Conservation (phyloP, 2,113 vertebrate species). For the Sylvia atricapilla region DNA sequence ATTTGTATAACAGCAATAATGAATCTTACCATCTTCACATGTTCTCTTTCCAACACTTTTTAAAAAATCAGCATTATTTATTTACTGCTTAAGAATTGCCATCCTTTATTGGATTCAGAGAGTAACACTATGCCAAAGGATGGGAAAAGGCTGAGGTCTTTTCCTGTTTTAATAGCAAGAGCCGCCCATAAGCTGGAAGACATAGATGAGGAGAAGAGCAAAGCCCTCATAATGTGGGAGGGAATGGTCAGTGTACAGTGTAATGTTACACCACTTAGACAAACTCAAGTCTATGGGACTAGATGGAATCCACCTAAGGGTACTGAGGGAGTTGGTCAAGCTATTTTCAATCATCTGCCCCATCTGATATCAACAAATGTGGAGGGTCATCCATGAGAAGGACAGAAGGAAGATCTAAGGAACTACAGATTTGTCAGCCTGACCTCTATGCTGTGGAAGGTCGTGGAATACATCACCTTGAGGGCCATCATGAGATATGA, state of each 20-base stretch:
- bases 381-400: background rate
- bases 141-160: background rate
- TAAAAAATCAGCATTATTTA: background rate
- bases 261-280: background rate
- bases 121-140: background rate
- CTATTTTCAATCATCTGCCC: background rate
- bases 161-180: background rate
- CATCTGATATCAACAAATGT: background rate
- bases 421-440: background rate
- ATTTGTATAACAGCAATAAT: background rate
- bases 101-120: background rate
- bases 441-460: rapidly evolving
- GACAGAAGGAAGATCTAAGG: background rate
- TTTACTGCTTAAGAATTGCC: background rate
- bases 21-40: background rate
- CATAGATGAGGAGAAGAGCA: rapidly evolving
- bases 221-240: background rate
- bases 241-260: background rate
- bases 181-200: background rate
- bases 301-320: background rate
- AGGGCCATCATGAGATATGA: background rate
- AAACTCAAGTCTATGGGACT: too few relatives aligned
- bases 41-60: background rate
- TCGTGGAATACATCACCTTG: background rate
- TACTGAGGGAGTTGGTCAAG: background rate